Evolutionary conservation across 2,888 invertebrate genomes (phyloP), one percentile per base, ranked within the genome.

Genomic region (Drosophila yooni): DNA sequence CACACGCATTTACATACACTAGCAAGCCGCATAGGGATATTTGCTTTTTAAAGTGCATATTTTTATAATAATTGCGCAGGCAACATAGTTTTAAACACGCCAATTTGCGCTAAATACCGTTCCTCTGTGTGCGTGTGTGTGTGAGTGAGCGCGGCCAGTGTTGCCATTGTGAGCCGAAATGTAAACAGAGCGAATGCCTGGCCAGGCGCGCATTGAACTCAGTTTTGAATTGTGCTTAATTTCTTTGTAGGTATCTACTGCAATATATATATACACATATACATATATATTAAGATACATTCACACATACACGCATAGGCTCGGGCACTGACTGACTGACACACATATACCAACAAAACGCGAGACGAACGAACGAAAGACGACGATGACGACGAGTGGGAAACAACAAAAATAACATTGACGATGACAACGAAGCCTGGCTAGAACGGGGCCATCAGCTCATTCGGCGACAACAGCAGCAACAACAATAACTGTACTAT

Each of bases 331-430:
- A 86, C 90, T 90, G 87, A 88, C 83, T 87, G 86, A 89, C 90
- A 90, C 86, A 87, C 89, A 88, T 90, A 88, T 86, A 81, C 81
- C 64, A 81, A 52, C 38, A 65, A 62, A 63, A 58, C 67, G 67
- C 78, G 64, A 81, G 70, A 82, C 68, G 70, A 46, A 68, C 62
- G 52, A 13, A 46, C 67, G 36, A n/a, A 33, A 10, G n/a, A 51
- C 65, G 50, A 34, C 27, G 21, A 71, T 67, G 60, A 70, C 73
- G 60, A 58, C 73, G 79, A 66, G 74, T 67, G 75, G 86, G 83
- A 85, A 85, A 76, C 90, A 85, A 85, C 88, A 89, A 89, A 88
- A 88, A 89, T 85, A 82, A 88, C 87, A 86, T 86, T 88, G 86
- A 77, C 88, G 89, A 79, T 82, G 90, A 78, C 73, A 73, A 71